Conservation (phyloP, 2,113 vertebrate genomes). For the Nycticorax nycticorax region DNA sequence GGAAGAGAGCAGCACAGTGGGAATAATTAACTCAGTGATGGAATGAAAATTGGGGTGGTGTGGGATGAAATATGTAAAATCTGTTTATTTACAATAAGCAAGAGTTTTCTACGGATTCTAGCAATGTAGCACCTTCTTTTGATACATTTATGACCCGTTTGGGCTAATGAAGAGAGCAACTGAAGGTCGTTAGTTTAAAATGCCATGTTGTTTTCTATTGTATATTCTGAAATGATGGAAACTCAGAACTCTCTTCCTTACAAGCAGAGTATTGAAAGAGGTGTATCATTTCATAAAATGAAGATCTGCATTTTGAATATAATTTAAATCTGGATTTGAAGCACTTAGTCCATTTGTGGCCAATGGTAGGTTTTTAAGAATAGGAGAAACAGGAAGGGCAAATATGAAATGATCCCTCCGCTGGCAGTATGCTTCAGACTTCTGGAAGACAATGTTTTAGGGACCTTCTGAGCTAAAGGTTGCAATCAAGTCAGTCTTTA, state of each 20-base stretch:
- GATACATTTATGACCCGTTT: background rate
- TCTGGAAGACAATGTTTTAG: conserved; percentile 15
- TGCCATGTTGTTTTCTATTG: background rate
- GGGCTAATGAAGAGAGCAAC: background rate
- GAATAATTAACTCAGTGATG: background rate
- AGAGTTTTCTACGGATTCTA: background rate
- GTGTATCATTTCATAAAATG: background rate
- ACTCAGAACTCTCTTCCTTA: background rate
- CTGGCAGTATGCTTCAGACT: background rate
- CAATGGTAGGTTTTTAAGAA: background rate
- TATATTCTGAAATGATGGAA: background rate
- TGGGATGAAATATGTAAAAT: background rate
- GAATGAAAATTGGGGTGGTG: background rate
- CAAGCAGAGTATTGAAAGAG: background rate
- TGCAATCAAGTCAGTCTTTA: background rate
- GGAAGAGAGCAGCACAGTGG: background rate
- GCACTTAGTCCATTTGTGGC: background rate
- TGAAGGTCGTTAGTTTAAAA: background rate
- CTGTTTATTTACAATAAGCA: background rate
- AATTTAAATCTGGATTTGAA: background rate
- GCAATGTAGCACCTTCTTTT: background rate
- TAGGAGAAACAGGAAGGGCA: background rate
- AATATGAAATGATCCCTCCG: background rate
- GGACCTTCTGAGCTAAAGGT: background rate
- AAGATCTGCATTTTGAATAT: background rate